Percentiles rank a stretch among this genome's conserved stretches.
These are phyloP conservation scores for Dermolepida albohirtum DNA, from an alignment of 2,888 invertebrate genomes.

Conservation along the genomic window DNA sequence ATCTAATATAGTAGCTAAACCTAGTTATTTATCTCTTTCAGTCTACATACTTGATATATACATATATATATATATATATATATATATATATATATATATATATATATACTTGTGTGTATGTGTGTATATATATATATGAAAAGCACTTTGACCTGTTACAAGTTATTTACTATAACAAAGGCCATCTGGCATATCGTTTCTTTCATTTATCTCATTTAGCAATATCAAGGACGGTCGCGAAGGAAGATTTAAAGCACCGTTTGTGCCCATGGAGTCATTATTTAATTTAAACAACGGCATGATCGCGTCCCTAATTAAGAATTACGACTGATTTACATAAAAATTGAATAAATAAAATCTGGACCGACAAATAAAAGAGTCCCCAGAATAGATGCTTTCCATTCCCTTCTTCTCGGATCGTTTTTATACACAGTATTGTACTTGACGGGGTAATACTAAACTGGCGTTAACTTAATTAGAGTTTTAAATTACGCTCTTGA, in stretches of 20 bases:
- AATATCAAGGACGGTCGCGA: constrained; percentile 49
- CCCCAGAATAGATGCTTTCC: not conserved
- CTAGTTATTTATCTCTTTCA: not conserved
- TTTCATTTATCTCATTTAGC: constrained; percentile 54
- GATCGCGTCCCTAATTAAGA: constrained; percentile 36
- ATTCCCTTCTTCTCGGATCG: not conserved
- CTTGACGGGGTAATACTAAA: constrained; percentile 8
- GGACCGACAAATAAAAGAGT: too few species aligned
- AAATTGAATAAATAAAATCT: constrained; percentile 39
- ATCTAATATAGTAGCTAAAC: not conserved
- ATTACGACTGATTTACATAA: constrained; percentile 41
- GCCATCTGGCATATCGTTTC: constrained; percentile 54
- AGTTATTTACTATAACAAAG: constrained; percentile 50
- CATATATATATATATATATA: not conserved
- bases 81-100: not conserved
- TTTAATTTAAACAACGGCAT: constrained; percentile 52
- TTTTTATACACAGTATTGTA: not conserved
- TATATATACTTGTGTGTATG: too few species aligned
- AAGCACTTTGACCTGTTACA: constrained; percentile 49
- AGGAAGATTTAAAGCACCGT: constrained; percentile 56
- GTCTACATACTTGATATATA: not conserved
- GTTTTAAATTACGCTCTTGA: constrained; percentile 16
- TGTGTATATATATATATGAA: not conserved
- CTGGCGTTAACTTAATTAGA: constrained; percentile 21
- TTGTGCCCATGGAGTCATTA: constrained; percentile 50